phyloP scores from a whole-genome alignment of 2,797 vertebrate species.

The Huso huso region DNA sequence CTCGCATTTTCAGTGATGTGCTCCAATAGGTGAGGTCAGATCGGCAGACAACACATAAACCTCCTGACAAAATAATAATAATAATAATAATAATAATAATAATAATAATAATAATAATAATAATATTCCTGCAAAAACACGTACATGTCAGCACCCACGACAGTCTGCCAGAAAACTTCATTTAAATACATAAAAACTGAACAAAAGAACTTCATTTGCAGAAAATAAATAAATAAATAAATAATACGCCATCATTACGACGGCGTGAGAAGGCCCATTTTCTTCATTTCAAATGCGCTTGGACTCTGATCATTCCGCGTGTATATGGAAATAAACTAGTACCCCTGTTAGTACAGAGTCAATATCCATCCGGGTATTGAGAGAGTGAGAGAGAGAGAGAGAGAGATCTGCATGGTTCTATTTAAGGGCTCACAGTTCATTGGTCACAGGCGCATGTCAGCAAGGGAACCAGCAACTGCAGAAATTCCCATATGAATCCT shows the following conservation, averaged over 20 bases:
- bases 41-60: slow-evolving; percentile 1
- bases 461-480: too few species aligned
- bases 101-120: too few species aligned
- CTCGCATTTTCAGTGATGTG: too few species aligned
- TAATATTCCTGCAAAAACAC: too few species aligned
- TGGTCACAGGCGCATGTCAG: too few species aligned
- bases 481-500: too few species aligned
- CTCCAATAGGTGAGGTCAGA: slow-evolving; percentile 14
- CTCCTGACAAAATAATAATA: too few species aligned
- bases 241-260: not conserved
- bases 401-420: slow-evolving; percentile 11
- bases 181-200: not conserved
- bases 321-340: slow-evolving; percentile 19
- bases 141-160: not conserved
- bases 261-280: slow-evolving; percentile 7
- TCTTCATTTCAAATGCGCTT: slow-evolving; percentile 11
- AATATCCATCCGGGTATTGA: slow-evolving; percentile 18
- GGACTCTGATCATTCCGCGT: slow-evolving; percentile 11
- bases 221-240: not conserved
- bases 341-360: slow-evolving; percentile 9
- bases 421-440: slow-evolving; percentile 6
- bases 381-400: not conserved
- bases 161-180: not conserved
- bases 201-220: slow-evolving; percentile 1
- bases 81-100: too few species aligned